Percentiles rank a stretch among this genome's conserved stretches.
These are phyloP conservation scores for Myiozetetes cayanensis DNA, from an alignment of 2,113 vertebrate species.

Conservation along the genomic window DNA sequence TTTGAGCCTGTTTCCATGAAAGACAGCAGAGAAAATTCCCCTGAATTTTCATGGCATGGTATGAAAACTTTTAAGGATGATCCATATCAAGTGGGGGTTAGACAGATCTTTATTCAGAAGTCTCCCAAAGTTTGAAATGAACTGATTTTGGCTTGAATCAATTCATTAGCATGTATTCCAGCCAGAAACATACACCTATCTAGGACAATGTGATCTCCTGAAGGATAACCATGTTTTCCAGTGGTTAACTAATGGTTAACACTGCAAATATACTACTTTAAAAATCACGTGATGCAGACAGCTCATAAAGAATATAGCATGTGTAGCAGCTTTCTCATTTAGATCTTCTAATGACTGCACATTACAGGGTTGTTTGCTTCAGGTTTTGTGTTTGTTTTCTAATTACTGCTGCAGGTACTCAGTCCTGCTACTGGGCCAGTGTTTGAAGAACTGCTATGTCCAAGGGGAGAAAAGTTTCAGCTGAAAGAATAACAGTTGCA, in stretches of 20 bases:
- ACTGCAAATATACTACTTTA: not conserved
- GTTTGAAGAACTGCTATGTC: not conserved
- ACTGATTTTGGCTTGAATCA: not conserved
- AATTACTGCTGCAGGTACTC: not conserved
- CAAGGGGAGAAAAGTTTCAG: not conserved
- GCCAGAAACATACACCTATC: not conserved
- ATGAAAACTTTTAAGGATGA: conserved; percentile 14
- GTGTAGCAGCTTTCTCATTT: not conserved
- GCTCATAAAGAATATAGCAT: not conserved
- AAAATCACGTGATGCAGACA: not conserved
- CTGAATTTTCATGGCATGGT: not conserved
- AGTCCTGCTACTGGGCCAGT: not conserved
- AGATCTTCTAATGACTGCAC: not conserved
- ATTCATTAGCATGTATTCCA: not conserved
- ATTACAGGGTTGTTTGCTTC: not conserved
- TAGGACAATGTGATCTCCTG: not conserved
- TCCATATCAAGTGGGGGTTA: not conserved
- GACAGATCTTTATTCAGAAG: not conserved
- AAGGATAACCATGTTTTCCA: not conserved
- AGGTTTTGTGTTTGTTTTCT: not conserved
- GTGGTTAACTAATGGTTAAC: not conserved
- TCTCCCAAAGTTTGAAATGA: not conserved
- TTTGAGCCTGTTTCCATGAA: not conserved
- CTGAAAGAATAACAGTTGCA: not conserved
- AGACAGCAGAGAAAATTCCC: conserved; percentile 2